phyloP scores from a whole-genome alignment of 1,140 invertebrate species.

The Drosophila tristis region DNA sequence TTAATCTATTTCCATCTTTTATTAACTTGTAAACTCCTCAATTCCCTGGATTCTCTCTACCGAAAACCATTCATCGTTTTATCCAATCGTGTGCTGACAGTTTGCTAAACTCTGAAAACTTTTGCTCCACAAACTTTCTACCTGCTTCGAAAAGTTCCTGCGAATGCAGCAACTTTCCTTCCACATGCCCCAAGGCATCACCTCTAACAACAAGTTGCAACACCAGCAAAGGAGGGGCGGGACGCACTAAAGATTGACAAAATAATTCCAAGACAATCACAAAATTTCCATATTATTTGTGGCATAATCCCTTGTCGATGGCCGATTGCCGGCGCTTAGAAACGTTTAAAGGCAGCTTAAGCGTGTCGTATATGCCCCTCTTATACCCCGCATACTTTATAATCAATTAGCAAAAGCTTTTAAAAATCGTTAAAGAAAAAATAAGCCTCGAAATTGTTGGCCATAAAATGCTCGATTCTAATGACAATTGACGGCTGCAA shows the following conservation, averaged over 20 bases:
- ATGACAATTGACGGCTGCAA: slow-evolving; percentile 58
- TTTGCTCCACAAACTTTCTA: too few relatives aligned
- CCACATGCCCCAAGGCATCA: too few relatives aligned
- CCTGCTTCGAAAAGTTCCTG: too few relatives aligned
- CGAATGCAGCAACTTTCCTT: too few relatives aligned
- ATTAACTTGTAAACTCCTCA: too few relatives aligned
- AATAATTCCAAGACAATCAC: slow-evolving; percentile 37
- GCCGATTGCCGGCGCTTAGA: slow-evolving; percentile 21
- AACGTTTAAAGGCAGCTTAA: slow-evolving; percentile 52
- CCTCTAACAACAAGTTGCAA: too few relatives aligned
- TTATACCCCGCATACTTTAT: slow-evolving; percentile 28
- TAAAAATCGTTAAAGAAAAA: slow-evolving; percentile 3
- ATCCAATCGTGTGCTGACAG: too few relatives aligned
- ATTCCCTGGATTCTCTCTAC: too few relatives aligned
- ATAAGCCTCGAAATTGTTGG: slow-evolving; percentile 21
- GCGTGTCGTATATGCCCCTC: slow-evolving; percentile 36
- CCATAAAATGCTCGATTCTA: slow-evolving; percentile 60
- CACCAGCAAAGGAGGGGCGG: too few relatives aligned
- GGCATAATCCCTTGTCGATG: slow-evolving; percentile 44
- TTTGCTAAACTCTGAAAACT: too few relatives aligned
- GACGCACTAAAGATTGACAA: slow-evolving; percentile 24
- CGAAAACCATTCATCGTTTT: too few relatives aligned
- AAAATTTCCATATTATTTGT: slow-evolving; percentile 25
- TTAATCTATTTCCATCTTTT: too few relatives aligned
- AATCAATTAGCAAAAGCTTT: slow-evolving; percentile 68